Percentiles rank a stretch among this genome's conserved stretches.
phyloP scores from a whole-genome alignment of 2,113 vertebrate species.

The Crotalus tigris region DNA sequence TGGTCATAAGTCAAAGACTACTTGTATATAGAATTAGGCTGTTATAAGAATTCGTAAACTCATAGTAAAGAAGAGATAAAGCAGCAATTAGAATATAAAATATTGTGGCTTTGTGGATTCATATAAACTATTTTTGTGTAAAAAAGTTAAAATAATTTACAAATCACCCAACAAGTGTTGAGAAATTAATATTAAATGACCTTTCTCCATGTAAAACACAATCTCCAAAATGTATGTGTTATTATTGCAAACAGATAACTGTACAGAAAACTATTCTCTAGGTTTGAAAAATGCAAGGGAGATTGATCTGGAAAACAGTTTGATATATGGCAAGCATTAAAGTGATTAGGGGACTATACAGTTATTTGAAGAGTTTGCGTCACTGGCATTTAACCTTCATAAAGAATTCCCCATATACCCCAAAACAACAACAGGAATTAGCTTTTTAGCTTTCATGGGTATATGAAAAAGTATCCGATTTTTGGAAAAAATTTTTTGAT shows the following conservation, averaged over 20 bases:
- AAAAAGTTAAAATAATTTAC: neutral
- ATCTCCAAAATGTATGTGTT: neutral
- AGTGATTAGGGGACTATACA: neutral
- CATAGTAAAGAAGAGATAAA: neutral
- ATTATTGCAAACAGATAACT: neutral
- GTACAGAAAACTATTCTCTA: neutral
- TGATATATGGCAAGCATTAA: neutral
- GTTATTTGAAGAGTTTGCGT: neutral
- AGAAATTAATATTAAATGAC: neutral
- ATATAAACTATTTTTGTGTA: neutral
- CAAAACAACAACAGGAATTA: too few relatives aligned
- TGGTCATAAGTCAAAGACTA: too few relatives aligned
- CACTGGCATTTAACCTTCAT: neutral
- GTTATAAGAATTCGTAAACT: neutral
- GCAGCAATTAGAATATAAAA: neutral
- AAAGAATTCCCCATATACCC: neutral
- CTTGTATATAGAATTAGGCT: neutral
- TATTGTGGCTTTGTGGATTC: neutral
- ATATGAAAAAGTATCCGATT: neutral
- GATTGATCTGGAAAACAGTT: neutral
- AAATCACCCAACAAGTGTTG: neutral
- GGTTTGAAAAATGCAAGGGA: neutral
- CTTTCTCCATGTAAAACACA: neutral
- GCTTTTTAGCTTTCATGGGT: neutral
- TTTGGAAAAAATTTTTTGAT: neutral